A percentile compares a stretch with the other conserved stretches of the same genome.
These are phyloP conservation scores for Steatornis caripensis DNA, from an alignment of 2,113 vertebrate genomes.

Conservation along the genomic window DNA sequence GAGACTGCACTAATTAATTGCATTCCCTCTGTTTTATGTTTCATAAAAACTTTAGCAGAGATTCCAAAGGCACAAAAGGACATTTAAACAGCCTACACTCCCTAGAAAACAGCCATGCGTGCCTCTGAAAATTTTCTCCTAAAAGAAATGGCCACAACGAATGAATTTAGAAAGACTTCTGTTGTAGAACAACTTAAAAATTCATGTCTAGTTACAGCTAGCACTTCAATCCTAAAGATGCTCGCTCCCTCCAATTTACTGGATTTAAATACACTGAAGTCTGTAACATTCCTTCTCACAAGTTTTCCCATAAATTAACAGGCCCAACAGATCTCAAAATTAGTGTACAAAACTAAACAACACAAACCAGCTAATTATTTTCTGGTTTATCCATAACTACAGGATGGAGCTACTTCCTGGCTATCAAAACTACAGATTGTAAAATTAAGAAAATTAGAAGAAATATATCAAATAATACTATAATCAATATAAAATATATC, in stretches of 20 bases:
- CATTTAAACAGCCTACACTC: neutral
- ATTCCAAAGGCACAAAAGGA: slow-evolving; percentile 29
- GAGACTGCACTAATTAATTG: slow-evolving; percentile 9
- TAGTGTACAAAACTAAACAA: neutral
- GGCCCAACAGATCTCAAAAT: neutral
- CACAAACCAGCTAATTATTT: neutral
- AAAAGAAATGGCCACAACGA: neutral
- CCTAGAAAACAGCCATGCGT: neutral
- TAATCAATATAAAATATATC: too few species aligned
- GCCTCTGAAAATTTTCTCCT: neutral
- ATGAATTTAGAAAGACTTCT: neutral
- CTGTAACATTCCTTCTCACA: neutral
- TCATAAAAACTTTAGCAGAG: neutral
- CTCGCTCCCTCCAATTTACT: neutral
- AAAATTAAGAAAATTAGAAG: neutral
- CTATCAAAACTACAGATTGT: neutral
- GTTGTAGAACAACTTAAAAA: neutral
- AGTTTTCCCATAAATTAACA: neutral
- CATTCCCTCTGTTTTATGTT: neutral
- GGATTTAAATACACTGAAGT: neutral
- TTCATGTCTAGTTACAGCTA: neutral
- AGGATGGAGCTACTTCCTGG: neutral
- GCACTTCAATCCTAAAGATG: neutral
- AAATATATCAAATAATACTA: neutral
- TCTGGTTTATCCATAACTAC: neutral